These are phyloP conservation scores for Lophotis ruficrista DNA, from an alignment of 2,113 vertebrate species.

Conservation along the genomic window DNA sequence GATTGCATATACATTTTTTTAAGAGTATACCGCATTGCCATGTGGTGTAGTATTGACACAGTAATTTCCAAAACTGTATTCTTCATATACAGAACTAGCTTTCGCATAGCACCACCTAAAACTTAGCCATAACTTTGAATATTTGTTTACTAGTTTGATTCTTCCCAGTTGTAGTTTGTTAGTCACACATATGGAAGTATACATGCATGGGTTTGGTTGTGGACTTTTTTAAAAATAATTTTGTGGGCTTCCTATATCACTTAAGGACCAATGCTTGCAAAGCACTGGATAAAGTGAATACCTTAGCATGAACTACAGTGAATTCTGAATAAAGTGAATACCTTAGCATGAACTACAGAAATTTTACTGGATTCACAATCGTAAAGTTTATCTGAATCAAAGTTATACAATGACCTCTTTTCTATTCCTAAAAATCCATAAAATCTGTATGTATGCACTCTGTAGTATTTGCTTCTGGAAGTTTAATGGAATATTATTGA, in stretches of 20 bases:
- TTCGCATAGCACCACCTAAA: not conserved
- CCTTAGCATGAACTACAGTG: not conserved
- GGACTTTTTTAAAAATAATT: not conserved
- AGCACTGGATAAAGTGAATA: not conserved
- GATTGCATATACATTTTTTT: not conserved
- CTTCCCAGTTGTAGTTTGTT: not conserved
- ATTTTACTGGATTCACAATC: not conserved
- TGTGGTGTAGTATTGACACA: not conserved
- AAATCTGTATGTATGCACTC: not conserved
- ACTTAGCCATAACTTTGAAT: not conserved
- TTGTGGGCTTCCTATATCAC: not conserved
- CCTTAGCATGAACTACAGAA: not conserved
- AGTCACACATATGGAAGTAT: not conserved
- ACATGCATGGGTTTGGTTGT: fast-evolving
- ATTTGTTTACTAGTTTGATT: not conserved
- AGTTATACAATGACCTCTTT: not conserved
- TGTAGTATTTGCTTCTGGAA: not conserved
- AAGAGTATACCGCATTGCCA: not conserved
- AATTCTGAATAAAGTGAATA: not conserved
- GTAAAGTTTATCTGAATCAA: not conserved
- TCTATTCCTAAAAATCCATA: not conserved
- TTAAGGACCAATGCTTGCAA: not conserved
- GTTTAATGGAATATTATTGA: not conserved
- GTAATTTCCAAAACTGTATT: not conserved
- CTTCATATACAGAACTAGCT: not conserved